phyloP scores from a whole-genome alignment of 2,888 invertebrate species.

The Anodontia alba region DNA sequence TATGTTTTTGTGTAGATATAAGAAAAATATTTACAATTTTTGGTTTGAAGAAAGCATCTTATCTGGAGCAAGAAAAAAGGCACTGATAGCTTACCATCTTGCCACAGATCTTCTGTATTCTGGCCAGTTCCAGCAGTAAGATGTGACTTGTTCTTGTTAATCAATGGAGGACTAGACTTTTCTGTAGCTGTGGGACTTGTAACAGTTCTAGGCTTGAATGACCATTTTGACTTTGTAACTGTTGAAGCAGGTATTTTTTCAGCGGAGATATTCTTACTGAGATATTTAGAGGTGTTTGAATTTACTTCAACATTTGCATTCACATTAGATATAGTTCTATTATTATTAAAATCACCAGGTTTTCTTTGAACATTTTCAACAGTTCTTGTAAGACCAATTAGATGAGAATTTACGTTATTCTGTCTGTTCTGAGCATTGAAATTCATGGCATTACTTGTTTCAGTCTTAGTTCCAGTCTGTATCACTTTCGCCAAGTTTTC shows the following conservation, averaged over 20 bases:
- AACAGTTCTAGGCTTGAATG: constrained; percentile 27
- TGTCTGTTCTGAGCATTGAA: background rate
- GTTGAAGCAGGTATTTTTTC: background rate
- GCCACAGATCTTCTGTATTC: constrained; percentile 55
- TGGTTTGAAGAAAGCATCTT: too few relatives aligned
- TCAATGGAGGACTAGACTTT: background rate
- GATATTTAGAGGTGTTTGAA: background rate
- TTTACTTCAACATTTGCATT: background rate
- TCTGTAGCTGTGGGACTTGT: background rate
- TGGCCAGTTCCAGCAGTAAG: background rate
- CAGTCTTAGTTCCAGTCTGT: background rate
- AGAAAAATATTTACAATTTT: too few relatives aligned
- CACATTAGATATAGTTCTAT: background rate
- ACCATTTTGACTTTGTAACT: constrained; percentile 20
- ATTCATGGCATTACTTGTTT: background rate
- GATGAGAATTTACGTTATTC: background rate
- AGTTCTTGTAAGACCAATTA: background rate
- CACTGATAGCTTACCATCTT: constrained; percentile 58
- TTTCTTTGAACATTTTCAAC: background rate
- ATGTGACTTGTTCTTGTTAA: background rate
- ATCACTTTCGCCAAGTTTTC: background rate
- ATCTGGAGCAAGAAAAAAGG: too few relatives aligned
- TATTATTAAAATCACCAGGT: constrained; percentile 5
- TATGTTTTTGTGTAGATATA: too few relatives aligned
- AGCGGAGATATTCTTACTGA: background rate